phyloP scores from a whole-genome alignment of 2,888 invertebrate genomes.

The Agrotis segetum region DNA sequence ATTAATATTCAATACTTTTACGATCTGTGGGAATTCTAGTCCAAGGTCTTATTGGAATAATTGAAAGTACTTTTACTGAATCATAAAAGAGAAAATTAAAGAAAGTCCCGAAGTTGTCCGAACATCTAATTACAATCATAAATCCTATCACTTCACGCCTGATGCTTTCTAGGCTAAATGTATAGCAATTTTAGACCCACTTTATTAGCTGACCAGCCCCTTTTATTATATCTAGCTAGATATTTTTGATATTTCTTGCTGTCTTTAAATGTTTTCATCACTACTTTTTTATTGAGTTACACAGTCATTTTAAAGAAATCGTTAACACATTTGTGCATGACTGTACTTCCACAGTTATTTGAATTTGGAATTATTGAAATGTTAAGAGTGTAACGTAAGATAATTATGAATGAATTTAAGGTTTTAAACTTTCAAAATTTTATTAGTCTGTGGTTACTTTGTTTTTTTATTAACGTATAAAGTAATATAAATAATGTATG shows the following conservation, averaged over 20 bases:
- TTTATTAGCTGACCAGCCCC: background rate
- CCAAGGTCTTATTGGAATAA: slow-evolving; percentile 15
- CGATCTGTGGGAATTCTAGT: background rate
- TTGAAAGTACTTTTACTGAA: slow-evolving; percentile 41
- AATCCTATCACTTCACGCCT: slow-evolving; percentile 42
- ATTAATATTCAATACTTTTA: background rate
- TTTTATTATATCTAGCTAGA: background rate
- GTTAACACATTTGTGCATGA: slow-evolving; percentile 1
- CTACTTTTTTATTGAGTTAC: no score
- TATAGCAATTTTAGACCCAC: background rate
- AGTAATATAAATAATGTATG: background rate
- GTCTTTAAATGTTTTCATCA: background rate
- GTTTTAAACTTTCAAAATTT: background rate
- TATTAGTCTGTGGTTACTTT: background rate
- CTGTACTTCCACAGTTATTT: slow-evolving; percentile 7
- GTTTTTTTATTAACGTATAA: background rate
- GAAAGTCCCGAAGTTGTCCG: slow-evolving; percentile 19
- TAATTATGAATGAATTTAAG: no score
- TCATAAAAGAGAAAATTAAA: slow-evolving; percentile 55
- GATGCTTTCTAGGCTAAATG: slow-evolving; percentile 26
- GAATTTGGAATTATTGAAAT: background rate
- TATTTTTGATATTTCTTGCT: background rate
- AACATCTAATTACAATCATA: slow-evolving; percentile 36
- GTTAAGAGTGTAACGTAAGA: no score
- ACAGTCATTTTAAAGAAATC: background rate